Evolutionary conservation across 2,113 vertebrate species (phyloP), one percentile per base, ranked within the genome.

Genomic region (Heterotilapia buettikoferi): DNA sequence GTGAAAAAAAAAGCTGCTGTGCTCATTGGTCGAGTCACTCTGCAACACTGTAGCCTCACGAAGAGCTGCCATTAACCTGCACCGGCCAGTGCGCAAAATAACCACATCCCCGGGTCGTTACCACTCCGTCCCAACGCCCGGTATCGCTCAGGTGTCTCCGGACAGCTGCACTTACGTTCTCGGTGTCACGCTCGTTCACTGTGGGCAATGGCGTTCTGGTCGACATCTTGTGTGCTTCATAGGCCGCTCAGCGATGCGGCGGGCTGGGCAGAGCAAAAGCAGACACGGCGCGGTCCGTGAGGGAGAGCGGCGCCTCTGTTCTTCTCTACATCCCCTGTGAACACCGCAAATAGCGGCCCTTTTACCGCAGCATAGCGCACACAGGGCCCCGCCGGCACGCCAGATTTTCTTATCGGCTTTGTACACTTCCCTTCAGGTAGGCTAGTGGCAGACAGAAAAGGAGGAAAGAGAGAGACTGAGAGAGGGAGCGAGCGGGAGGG

Each of bases 201-300:
- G 98, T 98, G 82, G 98, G 98, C 96, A 98, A 97, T 96, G 98
- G 98, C 96, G 98, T 98, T 96, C 98, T 97, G 92, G 97, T 97
- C 96, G 98, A 98, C 98, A 98, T 98, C 87, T 97, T 98, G 97
- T 97, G 97, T 85, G 96, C 79, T 89, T 88, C 83, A 81, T 92
- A 94, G 94, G 95, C 94, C 96, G 95, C 94, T 94, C 88, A 54
- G 93, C 93, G 93, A 80, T 90, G 94, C 91, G 86, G 94, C 93
- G 89, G 85, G 92, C 94, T 87, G 93, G 92, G 93, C 90, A 91
- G 89, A 91, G 94, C 90, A 59, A 90, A 66, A 86, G 90, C 93
- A 91, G 92, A 90, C 93, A 80, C 89, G 85, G 92, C 83, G 90
- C 86, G 92, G 89, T 90, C 88, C 92, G 94, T 86, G 81, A 80